phyloP scores from a whole-genome alignment of 1,140 invertebrate genomes.

The Amphibalanus amphitrite region DNA sequence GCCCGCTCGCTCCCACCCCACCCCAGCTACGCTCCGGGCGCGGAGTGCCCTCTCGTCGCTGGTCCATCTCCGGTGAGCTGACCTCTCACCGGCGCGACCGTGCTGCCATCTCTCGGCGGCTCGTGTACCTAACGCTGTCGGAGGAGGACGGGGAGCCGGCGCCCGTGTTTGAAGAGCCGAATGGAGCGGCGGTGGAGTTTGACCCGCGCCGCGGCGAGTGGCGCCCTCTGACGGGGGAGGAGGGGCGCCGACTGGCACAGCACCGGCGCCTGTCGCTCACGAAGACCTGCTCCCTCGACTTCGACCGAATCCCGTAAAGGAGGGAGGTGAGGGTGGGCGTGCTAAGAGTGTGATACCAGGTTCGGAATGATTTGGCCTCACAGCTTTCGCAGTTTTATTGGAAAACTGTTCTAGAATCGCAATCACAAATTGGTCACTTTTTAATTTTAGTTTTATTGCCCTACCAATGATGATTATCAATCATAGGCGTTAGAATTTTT shows the following conservation, averaged over 20 bases:
- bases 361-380: too few species aligned
- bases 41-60: background rate
- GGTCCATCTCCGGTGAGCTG: background rate
- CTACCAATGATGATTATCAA: too few species aligned
- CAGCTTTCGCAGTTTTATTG: too few species aligned
- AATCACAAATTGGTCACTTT: too few species aligned
- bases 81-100: background rate
- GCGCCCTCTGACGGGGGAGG: background rate
- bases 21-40: background rate
- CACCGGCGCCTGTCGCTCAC: background rate
- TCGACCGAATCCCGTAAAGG: background rate
- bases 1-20: background rate
- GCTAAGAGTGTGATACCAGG: too few species aligned
- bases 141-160: background rate
- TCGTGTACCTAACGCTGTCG: background rate
- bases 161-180: background rate
- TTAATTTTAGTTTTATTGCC: too few species aligned
- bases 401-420: too few species aligned
- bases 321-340: too few species aligned
- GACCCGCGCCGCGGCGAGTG: background rate
- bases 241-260: background rate
- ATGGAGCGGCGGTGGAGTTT: background rate
- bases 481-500: too few species aligned
- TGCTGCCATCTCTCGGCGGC: background rate
- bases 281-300: background rate